phyloP scores from a whole-genome alignment of 1,140 invertebrate genomes.

The Pseudomyrmex dendroicus region DNA sequence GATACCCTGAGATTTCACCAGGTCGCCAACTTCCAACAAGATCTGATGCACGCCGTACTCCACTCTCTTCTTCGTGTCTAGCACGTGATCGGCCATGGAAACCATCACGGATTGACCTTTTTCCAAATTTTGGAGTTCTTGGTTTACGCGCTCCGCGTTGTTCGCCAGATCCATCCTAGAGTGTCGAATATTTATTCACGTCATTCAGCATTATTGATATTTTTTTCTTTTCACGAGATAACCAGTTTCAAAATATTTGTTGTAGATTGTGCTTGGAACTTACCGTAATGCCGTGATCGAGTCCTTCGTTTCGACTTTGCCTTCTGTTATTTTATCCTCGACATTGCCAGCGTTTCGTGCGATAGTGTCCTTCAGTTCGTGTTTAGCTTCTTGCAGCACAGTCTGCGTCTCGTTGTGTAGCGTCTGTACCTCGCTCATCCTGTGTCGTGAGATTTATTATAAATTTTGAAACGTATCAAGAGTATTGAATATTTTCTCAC shows the following conservation, averaged over 20 bases:
- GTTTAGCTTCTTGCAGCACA: constrained; percentile 79
- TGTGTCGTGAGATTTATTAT: constrained; percentile 53
- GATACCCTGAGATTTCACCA: constrained; percentile 88
- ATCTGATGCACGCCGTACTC: constrained; percentile 95
- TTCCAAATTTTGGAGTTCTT: constrained; percentile 85
- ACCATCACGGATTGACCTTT: constrained; percentile 93
- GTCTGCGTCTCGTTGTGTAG: constrained; percentile 81
- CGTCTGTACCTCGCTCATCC: constrained; percentile 74
- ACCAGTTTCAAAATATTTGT: background rate
- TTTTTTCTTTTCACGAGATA: too few relatives aligned
- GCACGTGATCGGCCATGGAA: constrained; percentile 93
- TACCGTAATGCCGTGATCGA: constrained; percentile 79
- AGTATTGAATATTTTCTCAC: constrained; percentile 13
- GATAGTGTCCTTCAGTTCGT: constrained; percentile 77
- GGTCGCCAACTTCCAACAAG: constrained; percentile 90
- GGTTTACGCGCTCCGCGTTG: constrained; percentile 82
- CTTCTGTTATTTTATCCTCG: constrained; percentile 83
- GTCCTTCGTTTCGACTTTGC: constrained; percentile 80
- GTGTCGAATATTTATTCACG: background rate
- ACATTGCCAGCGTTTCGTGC: constrained; percentile 78
- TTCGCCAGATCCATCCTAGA: constrained; percentile 79
- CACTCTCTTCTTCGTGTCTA: constrained; percentile 93
- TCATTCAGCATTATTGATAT: too few relatives aligned
- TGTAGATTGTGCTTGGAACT: background rate
- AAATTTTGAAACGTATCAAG: background rate